Evolutionary conservation across 2,888 invertebrate genomes (phyloP).

Genomic region (Leptinotarsa haldemani): DNA sequence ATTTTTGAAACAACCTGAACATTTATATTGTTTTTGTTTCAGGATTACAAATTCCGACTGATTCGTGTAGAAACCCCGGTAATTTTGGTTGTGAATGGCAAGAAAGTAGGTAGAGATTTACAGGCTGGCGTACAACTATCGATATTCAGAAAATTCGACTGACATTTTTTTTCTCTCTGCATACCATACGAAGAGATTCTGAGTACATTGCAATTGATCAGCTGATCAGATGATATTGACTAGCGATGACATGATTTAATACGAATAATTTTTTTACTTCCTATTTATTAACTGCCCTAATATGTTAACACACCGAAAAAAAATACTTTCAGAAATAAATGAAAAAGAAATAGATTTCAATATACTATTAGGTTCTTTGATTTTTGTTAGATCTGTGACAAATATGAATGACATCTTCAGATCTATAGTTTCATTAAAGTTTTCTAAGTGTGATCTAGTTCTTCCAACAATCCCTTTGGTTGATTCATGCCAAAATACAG

Average conservation of each 20-base stretch:
- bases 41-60: conserved; percentile 79
- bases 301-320: not conserved
- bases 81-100: conserved; percentile 80
- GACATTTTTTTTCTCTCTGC: conserved; percentile 46
- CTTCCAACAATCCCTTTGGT: too few relatives aligned
- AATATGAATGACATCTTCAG: too few relatives aligned
- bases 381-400: too few relatives aligned
- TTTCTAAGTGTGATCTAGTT: too few relatives aligned
- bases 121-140: conserved; percentile 75
- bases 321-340: not conserved
- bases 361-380: too few relatives aligned
- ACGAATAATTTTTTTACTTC: not conserved
- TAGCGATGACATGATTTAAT: not conserved
- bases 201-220: not conserved
- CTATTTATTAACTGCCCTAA: not conserved
- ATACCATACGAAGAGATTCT: not conserved
- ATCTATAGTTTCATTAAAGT: too few relatives aligned
- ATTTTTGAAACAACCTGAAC: too few relatives aligned
- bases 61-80: conserved; percentile 85
- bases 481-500: too few relatives aligned
- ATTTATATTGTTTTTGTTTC: conserved; percentile 49
- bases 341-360: too few relatives aligned
- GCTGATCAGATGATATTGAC: not conserved
- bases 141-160: conserved; percentile 74
- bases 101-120: conserved; percentile 75